These are phyloP conservation scores for Rhingia campestris DNA, from an alignment of 2,888 invertebrate species.

Conservation along the genomic window DNA sequence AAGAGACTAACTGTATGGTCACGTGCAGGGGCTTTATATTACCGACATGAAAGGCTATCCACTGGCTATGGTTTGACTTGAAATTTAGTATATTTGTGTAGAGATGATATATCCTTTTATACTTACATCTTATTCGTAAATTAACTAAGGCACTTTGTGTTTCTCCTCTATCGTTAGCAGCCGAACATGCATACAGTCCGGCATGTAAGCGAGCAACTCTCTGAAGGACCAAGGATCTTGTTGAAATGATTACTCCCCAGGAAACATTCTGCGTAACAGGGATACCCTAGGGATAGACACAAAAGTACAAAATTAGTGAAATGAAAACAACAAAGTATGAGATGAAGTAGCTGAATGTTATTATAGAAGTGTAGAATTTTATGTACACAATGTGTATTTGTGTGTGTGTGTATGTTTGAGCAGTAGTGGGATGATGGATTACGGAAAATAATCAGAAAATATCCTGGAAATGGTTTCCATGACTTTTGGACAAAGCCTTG, in stretches of 20 bases:
- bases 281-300: constrained; percentile 85
- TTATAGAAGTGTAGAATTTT: background rate
- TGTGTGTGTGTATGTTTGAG: constrained; percentile 8
- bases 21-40: constrained; percentile 8
- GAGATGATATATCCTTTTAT: constrained; percentile 55
- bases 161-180: constrained; percentile 92
- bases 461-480: constrained; percentile 39
- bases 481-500: constrained; percentile 49
- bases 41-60: constrained; percentile 35
- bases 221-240: constrained; percentile 93
- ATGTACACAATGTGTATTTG: background rate
- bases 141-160: constrained; percentile 90
- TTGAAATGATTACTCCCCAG: constrained; percentile 93
- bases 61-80: background rate
- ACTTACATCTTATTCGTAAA: constrained; percentile 93
- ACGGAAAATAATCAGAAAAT: constrained; percentile 52
- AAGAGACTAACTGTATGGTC: constrained; percentile 24
- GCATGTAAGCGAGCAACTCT: constrained; percentile 91
- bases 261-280: constrained; percentile 91
- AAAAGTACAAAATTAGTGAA: constrained; percentile 60
- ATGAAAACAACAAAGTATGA: constrained; percentile 53
- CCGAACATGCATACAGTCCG: constrained; percentile 92
- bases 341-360: background rate
- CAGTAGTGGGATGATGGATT: constrained; percentile 15
- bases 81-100: constrained; percentile 16